Base-by-base conservation (phyloP, 2,797 vertebrate species). In the Hypotaenidia okinawae region DNA sequence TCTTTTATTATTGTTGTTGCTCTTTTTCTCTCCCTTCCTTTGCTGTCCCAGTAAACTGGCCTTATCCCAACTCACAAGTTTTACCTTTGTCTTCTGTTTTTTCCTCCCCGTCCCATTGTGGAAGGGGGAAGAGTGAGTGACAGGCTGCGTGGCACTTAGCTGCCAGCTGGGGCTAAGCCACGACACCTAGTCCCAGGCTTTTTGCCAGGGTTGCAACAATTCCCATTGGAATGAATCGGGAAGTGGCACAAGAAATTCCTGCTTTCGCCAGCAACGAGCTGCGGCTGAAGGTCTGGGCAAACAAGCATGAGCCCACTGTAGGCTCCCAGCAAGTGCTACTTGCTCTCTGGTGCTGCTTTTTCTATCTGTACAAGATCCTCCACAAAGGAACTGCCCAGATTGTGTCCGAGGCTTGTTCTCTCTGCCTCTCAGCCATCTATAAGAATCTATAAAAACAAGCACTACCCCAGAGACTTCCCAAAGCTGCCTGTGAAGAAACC, bases 181-280 rank as follows among this genome's bases (percentile, higher is more conserved):
- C 7, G 25, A 52, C 51, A 27, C 5, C 22, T n/a, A 28, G 30
- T 37, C 41, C 21, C 21, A 83, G 66, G 62, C 30, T 89, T 87
- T 85, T 85, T 89, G 68, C 88, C 63, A 92, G 37, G 32, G 30
- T 24, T 92, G 58, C 35, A 89, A 49, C 51, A 87, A 27, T 51
- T 82, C 37, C 58, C 11, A 22, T 3, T 59, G 76, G 62, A 89
- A 86, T 49, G 39, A 76, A 83, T 49, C 58, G 58, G 33, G 41
- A 90, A 85, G 55, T 5, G 7, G 18, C 62, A 86, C 41, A 69
- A 91, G 37, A 85, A 68, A 18, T 59, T 93, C 81, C 61, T 94
- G 32, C 66, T 83, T 41, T 91, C 16, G 8, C 24, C n/a, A 54
- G 37, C 1, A 2, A 17, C 1, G 0, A 92, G 41, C 37, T 70